phyloP scores from a whole-genome alignment of 2,113 vertebrate species.

The Odocoileus hemionus region DNA sequence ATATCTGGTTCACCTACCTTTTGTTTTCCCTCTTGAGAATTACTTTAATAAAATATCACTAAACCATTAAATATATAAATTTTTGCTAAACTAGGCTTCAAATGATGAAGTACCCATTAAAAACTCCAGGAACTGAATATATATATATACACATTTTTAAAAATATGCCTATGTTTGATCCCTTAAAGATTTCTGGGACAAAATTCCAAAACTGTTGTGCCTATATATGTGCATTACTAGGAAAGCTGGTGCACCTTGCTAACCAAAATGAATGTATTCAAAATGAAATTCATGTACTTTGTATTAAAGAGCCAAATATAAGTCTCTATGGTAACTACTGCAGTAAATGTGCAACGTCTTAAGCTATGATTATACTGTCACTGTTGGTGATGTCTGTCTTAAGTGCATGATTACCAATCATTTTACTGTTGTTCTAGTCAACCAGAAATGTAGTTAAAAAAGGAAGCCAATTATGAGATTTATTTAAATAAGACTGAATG shows the following conservation, averaged over 20 bases:
- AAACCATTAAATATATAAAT: background rate
- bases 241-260: conserved; percentile 2
- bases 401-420: conserved; percentile 45
- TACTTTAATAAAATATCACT: background rate
- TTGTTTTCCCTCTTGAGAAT: background rate
- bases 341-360: conserved; percentile 54
- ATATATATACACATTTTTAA: background rate
- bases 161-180: background rate
- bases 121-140: background rate
- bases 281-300: conserved; percentile 23
- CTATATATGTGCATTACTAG: background rate
- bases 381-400: conserved; percentile 59
- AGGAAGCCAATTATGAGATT: conserved; percentile 43
- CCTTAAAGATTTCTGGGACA: background rate
- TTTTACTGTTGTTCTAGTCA: conserved; percentile 48
- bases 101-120: background rate
- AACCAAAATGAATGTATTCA: conserved; percentile 55
- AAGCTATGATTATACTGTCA: conserved; percentile 74
- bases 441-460: conserved; percentile 51
- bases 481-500: conserved; percentile 46
- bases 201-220: background rate
- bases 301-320: conserved; percentile 69
- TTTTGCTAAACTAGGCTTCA: background rate
- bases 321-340: conserved; percentile 71
- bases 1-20: background rate